Percentiles rank a stretch among this genome's conserved stretches.
phyloP scores from a whole-genome alignment of 2,113 vertebrate species.

The Tinamus guttatus region DNA sequence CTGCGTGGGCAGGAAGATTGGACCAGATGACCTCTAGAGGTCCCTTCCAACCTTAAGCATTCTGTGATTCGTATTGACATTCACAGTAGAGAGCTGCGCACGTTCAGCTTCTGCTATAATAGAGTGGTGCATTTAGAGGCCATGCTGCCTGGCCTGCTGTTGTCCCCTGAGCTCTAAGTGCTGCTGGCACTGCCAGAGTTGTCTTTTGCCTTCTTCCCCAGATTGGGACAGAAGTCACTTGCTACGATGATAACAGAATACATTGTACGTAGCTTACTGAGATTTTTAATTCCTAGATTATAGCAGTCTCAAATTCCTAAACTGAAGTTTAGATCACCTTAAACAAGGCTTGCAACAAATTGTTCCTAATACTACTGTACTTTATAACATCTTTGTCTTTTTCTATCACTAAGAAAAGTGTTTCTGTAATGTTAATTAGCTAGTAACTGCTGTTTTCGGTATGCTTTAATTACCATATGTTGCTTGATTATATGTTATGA shows the following conservation, averaged over 20 bases:
- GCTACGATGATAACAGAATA: neutral
- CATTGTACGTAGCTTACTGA: neutral
- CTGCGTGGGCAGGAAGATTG: too few species aligned
- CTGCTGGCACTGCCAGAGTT: neutral
- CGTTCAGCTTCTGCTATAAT: neutral
- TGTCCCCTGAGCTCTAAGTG: neutral
- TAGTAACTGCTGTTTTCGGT: conserved; percentile 83
- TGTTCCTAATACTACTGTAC: neutral
- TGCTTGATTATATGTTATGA: conserved; percentile 90
- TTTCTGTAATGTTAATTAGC: conserved; percentile 87
- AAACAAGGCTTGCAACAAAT: conserved; percentile 17
- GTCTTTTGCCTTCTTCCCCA: neutral
- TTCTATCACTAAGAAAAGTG: conserved; percentile 84
- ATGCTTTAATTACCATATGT: conserved; percentile 80
- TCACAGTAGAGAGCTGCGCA: neutral
- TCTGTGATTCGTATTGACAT: neutral
- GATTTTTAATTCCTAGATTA: neutral
- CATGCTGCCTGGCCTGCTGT: neutral
- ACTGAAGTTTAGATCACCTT: neutral
- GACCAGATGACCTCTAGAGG: too few species aligned
- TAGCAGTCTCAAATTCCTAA: neutral
- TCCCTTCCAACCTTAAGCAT: too few species aligned
- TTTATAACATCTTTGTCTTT: conserved; percentile 76
- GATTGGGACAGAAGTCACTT: neutral
- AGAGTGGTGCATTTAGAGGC: neutral